A percentile compares a stretch with the other conserved stretches of the same genome.
These are phyloP conservation scores for Rhegmatorhina hoffmannsi DNA, from an alignment of 2,113 vertebrate genomes.

Conservation along the genomic window DNA sequence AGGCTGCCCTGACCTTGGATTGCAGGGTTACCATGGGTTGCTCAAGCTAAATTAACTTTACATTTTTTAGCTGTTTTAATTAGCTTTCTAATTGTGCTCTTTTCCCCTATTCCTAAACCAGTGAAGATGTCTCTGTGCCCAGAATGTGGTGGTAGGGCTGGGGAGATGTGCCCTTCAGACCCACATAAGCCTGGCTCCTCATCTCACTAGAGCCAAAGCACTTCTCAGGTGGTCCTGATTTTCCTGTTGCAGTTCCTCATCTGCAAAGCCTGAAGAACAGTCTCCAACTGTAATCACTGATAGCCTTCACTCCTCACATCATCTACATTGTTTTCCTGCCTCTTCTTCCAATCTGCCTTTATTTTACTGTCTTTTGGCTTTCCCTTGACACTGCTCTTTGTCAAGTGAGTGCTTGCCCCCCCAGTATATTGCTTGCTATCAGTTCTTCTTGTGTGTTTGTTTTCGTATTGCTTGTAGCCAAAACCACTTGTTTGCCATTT, in stretches of 20 bases:
- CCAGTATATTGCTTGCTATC: not conserved
- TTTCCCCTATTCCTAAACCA: not conserved
- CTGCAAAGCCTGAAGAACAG: not conserved
- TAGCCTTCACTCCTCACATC: not conserved
- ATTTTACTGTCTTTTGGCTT: not conserved
- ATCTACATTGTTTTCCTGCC: not conserved
- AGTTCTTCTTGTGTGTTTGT: not conserved
- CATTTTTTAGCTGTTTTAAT: not conserved
- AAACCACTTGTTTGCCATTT: not conserved
- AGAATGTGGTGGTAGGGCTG: not conserved
- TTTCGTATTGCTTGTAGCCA: not conserved
- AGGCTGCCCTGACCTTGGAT: not conserved
- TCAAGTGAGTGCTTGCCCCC: not conserved
- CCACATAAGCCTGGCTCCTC: not conserved
- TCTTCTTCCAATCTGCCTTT: not conserved
- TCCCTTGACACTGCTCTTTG: not conserved
- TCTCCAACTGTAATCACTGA: not conserved
- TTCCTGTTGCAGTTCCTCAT: not conserved
- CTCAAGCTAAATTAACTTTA: not conserved
- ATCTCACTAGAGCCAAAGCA: not conserved
- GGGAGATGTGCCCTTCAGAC: not conserved
- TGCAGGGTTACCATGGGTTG: not conserved
- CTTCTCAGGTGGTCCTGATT: not conserved
- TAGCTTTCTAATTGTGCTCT: not conserved
- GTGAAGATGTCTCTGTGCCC: not conserved